Percentiles rank a stretch among this genome's conserved stretches.
Evolutionary conservation across 2,797 vertebrate genomes (phyloP).

Genomic region (Arnoldichthys spilopterus): DNA sequence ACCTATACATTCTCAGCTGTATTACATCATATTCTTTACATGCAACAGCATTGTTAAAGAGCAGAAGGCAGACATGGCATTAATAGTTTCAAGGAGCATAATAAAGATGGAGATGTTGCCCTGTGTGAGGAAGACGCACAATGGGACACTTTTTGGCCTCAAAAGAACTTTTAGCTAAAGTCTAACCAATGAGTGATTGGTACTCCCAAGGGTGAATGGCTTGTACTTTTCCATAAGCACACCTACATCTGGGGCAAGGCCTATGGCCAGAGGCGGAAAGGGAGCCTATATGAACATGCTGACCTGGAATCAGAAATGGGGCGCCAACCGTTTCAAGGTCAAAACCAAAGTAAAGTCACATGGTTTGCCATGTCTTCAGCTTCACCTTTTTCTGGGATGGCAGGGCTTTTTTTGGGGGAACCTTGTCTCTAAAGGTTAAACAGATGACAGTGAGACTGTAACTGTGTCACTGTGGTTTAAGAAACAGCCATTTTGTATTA

Average conservation of each 20-base stretch:
- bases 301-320: slow-evolving; percentile 53
- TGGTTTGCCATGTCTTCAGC: background rate
- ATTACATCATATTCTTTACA: no score
- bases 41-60: background rate
- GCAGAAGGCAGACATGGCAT: background rate
- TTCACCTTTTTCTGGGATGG: slow-evolving; percentile 8
- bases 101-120: background rate
- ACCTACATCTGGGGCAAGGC: slow-evolving; percentile 45
- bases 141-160: background rate
- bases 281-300: slow-evolving; percentile 38
- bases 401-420: background rate
- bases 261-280: slow-evolving; percentile 42
- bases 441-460: no score
- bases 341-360: slow-evolving; percentile 6
- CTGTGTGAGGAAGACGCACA: background rate
- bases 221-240: slow-evolving; percentile 31
- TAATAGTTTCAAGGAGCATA: background rate
- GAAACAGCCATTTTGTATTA: no score
- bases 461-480: no score
- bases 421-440: background rate
- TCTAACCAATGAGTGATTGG: background rate
- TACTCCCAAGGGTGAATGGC: slow-evolving; percentile 7
- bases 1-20: no score
- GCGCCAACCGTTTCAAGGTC: slow-evolving; percentile 39
- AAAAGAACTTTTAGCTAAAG: slow-evolving; percentile 16